These are phyloP conservation scores for Eupithecia vulgata DNA, from an alignment of 2,888 invertebrate species.

Conservation along the genomic window DNA sequence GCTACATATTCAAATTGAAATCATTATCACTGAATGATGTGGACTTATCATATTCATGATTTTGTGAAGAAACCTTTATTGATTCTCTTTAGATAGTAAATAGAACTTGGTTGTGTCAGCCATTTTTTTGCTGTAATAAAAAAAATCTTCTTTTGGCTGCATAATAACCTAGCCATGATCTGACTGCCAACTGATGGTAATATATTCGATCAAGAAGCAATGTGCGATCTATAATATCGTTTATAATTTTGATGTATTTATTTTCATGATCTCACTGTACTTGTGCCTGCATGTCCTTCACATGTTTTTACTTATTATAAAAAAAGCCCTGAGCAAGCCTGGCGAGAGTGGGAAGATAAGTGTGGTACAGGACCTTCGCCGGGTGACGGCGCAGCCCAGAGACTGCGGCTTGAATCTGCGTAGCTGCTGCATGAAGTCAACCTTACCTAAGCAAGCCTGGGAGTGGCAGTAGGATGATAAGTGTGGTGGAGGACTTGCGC, in stretches of 20 bases:
- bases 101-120: neutral
- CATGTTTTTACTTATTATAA: neutral
- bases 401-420: constrained; percentile 96
- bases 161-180: neutral
- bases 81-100: neutral
- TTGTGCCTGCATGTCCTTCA: neutral
- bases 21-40: neutral
- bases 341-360: constrained; percentile 97
- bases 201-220: too few relatives aligned
- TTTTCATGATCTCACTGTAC: neutral
- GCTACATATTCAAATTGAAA: constrained; percentile 3
- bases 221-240: neutral
- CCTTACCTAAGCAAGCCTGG: constrained; percentile 96
- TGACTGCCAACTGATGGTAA: neutral
- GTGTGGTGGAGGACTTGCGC: constrained; percentile 95
- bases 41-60: constrained; percentile 4
- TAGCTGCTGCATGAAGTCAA: constrained; percentile 89
- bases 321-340: constrained; percentile 88
- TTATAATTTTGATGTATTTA: neutral
- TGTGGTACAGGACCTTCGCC: constrained; percentile 94
- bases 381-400: constrained; percentile 62
- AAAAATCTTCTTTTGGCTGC: neutral
- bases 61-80: neutral
- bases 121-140: neutral
- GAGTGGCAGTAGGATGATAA: constrained; percentile 96